phyloP scores from a whole-genome alignment of 2,113 vertebrate genomes.

The Dromaius novaehollandiae region DNA sequence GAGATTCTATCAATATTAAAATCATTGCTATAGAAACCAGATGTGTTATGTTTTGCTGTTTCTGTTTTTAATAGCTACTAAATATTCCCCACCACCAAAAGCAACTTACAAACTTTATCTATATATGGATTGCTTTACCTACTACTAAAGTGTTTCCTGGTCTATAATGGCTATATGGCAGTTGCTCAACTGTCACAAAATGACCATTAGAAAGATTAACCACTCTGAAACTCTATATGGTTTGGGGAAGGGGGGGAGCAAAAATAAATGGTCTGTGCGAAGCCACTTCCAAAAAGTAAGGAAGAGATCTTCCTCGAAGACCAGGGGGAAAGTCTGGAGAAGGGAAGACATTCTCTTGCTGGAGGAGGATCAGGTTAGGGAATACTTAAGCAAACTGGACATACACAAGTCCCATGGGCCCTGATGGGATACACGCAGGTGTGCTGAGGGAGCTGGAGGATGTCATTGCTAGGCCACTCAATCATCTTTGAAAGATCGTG shows the following conservation, averaged over 20 bases:
- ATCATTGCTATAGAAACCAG: neutral
- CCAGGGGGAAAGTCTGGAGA: too few relatives aligned
- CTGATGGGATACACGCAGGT: too few relatives aligned
- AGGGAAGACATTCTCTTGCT: too few relatives aligned
- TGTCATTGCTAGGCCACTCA: too few relatives aligned
- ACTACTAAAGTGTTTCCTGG: neutral
- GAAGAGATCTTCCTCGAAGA: neutral
- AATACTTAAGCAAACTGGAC: too few relatives aligned
- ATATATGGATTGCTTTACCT: neutral
- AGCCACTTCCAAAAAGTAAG: neutral
- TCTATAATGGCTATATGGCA: neutral
- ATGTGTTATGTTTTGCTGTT: neutral
- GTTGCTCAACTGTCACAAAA: neutral
- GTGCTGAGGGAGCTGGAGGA: too few relatives aligned
- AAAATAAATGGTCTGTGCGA: neutral
- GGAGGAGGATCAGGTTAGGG: too few relatives aligned
- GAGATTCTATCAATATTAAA: slow-evolving; percentile 53
- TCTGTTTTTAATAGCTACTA: neutral
- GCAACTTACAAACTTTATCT: neutral
- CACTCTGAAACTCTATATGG: neutral
- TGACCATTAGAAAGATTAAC: neutral
- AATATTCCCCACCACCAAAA: neutral
- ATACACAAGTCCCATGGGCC: too few relatives aligned
- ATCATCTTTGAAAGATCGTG: too few relatives aligned
- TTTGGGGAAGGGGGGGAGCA: neutral